These are phyloP conservation scores for Trichonephila clavata DNA, from an alignment of 1,140 invertebrate genomes.

Conservation along the genomic window DNA sequence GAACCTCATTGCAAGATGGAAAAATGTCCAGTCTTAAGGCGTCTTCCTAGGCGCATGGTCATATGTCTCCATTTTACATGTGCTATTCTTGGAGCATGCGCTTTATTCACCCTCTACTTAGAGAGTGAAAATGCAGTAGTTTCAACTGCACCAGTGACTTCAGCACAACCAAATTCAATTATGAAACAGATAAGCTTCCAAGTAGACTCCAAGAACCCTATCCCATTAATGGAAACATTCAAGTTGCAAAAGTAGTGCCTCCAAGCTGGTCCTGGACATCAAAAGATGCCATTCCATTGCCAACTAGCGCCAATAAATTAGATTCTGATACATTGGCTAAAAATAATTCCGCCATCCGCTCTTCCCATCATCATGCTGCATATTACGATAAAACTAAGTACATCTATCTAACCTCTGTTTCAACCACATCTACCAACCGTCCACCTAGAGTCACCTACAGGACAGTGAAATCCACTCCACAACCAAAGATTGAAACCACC, in stretches of 20 bases:
- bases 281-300: neutral
- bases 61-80: constrained; percentile 27
- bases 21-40: constrained; percentile 24
- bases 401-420: neutral
- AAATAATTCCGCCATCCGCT: neutral
- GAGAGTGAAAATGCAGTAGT: neutral
- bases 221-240: too few species aligned
- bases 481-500: neutral
- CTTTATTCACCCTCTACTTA: constrained; percentile 41
- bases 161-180: neutral
- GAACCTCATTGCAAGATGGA: constrained; percentile 14
- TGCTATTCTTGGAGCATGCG: constrained; percentile 29
- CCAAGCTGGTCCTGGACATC: neutral
- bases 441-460: neutral
- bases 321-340: neutral
- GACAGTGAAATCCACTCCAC: neutral
- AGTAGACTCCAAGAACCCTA: neutral
- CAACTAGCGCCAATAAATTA: neutral
- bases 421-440: neutral
- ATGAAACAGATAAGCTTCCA: neutral
- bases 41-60: constrained; percentile 32
- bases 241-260: neutral
- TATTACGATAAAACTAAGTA: neutral
- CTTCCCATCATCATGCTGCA: neutral
- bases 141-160: neutral